A percentile compares a stretch with the other conserved stretches of the same genome.
phyloP scores from a whole-genome alignment of 1,140 invertebrate species.

The Drosophila punjabiensis region DNA sequence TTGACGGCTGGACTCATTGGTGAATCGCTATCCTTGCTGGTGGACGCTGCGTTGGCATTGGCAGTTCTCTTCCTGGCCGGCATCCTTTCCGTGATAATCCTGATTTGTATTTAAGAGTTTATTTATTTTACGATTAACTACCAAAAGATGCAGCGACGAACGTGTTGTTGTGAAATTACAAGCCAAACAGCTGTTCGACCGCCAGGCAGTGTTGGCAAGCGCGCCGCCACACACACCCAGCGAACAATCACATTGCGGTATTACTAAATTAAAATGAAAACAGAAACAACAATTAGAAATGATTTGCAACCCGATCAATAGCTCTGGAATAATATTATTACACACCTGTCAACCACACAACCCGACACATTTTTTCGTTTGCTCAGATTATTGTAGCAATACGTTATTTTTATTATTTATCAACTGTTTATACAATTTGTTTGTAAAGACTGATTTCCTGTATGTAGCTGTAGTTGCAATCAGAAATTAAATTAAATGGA shows the following conservation, averaged over 20 bases:
- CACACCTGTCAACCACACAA: constrained; percentile 26
- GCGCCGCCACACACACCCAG: constrained; percentile 7
- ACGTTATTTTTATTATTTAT: constrained; percentile 52
- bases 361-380: constrained; percentile 46
- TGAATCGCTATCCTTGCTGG: constrained; percentile 38
- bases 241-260: constrained; percentile 53
- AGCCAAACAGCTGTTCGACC: constrained; percentile 60
- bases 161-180: constrained; percentile 73
- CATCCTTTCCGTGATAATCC: constrained; percentile 78
- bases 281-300: constrained; percentile 4
- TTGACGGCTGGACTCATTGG: constrained; percentile 54
- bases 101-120: constrained; percentile 72
- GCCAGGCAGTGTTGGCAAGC: constrained; percentile 55
- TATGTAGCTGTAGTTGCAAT: constrained; percentile 66
- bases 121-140: neutral
- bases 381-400: constrained; percentile 66
- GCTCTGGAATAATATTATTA: constrained; percentile 39
- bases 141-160: constrained; percentile 35
- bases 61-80: constrained; percentile 76
- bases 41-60: constrained; percentile 38
- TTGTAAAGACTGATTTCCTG: constrained; percentile 81
- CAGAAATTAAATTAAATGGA: constrained; percentile 46
- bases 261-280: constrained; percentile 50
- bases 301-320: constrained; percentile 38
- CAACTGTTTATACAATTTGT: constrained; percentile 72